Percentiles rank a stretch among this genome's conserved stretches.
Evolutionary conservation across 2,888 invertebrate species (phyloP).

Genomic region (Elmis aenea): DNA sequence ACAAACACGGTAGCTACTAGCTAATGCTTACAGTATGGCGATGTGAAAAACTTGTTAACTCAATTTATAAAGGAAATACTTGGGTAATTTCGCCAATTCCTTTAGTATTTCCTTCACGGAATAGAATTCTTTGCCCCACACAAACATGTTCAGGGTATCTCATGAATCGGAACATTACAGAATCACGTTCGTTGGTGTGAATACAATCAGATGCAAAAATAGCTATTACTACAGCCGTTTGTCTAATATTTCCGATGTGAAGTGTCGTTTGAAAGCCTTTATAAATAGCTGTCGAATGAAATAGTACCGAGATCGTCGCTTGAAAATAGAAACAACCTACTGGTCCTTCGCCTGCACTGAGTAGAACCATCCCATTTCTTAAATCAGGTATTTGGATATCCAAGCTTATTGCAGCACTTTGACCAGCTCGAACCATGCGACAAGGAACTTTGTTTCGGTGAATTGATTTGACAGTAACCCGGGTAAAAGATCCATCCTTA

Average conservation of each 20-base stretch:
- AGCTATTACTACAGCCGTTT: conserved; percentile 87
- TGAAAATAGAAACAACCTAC: conserved; percentile 48
- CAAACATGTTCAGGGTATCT: conserved; percentile 85
- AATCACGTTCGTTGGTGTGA: conserved; percentile 79
- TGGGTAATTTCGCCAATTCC: conserved; percentile 82
- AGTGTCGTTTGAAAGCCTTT: conserved; percentile 88
- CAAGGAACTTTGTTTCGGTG: conserved; percentile 92
- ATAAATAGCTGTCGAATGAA: conserved; percentile 78
- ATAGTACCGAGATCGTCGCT: conserved; percentile 86
- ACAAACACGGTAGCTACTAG: too few relatives aligned
- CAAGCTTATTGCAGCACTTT: conserved; percentile 80
- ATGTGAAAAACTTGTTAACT: too few relatives aligned
- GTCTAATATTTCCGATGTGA: conserved; percentile 91
- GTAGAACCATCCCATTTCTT: conserved; percentile 81
- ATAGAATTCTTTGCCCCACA: conserved; percentile 71
- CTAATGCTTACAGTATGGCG: too few relatives aligned
- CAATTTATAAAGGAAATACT: conserved; percentile 53
- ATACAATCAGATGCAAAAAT: conserved; percentile 61
- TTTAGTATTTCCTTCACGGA: conserved; percentile 79
- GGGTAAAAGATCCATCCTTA: conserved; percentile 71
- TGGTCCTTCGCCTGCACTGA: conserved; percentile 51
- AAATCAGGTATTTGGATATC: conserved; percentile 57
- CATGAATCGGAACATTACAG: conserved; percentile 83
- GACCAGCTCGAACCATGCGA: conserved; percentile 80
- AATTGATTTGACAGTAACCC: conserved; percentile 75